Evolutionary conservation across 2,888 invertebrate species (phyloP), one percentile per base, ranked within the genome.

Genomic region (Tiphia femorata): DNA sequence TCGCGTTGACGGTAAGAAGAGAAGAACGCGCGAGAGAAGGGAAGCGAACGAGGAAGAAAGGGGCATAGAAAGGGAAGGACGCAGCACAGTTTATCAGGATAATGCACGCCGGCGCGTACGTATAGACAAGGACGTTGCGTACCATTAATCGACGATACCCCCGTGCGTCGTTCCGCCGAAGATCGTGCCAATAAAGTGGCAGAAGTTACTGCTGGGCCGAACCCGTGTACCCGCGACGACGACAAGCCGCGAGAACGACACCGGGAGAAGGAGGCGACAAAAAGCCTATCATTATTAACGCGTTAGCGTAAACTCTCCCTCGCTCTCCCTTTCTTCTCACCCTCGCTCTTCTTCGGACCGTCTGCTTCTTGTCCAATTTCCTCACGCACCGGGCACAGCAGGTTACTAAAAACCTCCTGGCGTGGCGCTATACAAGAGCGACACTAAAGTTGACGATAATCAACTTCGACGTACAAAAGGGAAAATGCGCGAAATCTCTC

Each of bases 251-350:
- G 59, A 46, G 41, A 42, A 2, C 25, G 21, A 25, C 6, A 37
- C 3, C 3, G 17, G 17, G 8, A 42, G 5, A 10, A 42, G 10
- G 44, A 58, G n/a, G n/a, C 54, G 58, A 61, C 67, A 68, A 69
- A 69, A 73, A 64, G 62, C 64, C 67, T 43, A 56, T 65, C 64
- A 62, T 73, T 73, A 73, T 67, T 67, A 66, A 66, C 69, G 67
- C 69, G 70, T 70, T 67, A 65, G 61, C 64, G 60, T 70, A 68
- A 72, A 73, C 64, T 58, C 63, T 59, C 65, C n/a, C n/a, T n/a
- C n/a, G n/a, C n/a, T n/a, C n/a, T n/a, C n/a, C n/a, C n/a, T n/a
- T n/a, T n/a, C n/a, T n/a, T n/a, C n/a, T n/a, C n/a, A n/a, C n/a
- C n/a, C n/a, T n/a, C n/a, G n/a, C n/a, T n/a, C n/a, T n/a, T n/a